Evolutionary conservation across 2,888 invertebrate genomes (phyloP), one percentile per base, ranked within the genome.

Genomic region (Boloria selene): DNA sequence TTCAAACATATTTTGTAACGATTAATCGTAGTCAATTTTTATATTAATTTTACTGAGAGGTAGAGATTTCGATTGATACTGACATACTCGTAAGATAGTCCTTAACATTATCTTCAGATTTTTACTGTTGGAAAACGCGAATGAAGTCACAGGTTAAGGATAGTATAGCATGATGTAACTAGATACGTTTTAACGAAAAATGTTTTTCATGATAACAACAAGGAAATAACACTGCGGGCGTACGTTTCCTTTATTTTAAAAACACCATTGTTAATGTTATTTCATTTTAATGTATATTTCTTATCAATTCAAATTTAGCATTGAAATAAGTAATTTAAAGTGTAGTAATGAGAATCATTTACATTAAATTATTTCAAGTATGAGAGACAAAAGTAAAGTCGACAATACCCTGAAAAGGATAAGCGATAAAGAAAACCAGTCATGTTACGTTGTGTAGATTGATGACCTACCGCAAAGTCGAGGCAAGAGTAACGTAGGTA

Each of bases 391-490:
- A 38, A 13, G 31, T 16, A 18, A 61, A 31, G 13, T 50, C 18
- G n/a, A 64, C 68, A 67, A 67, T 65, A 70, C 49, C 60, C 61
- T 68, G 68, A 72, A 69, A 65, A 64, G 65, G 68, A 69, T 65
- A 63, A 63, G 67, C 53, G 66, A 68, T 69, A 69, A 68, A 74
- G 72, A 75, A 75, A 75, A 81, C 76, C 74, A 75, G 71, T 75
- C 76, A 75, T 75, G 75, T 77, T 79, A 76, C 73, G 75, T 68
- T 67, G 71, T 72, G 78, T 79, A 83, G 79, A 84, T 79, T 79
- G 79, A 80, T 81, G 82, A 82, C 83, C 81, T 81, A 81, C 82
- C 80, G 78, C 82, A 78, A 79, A 83, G 80, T 77, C 76, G 77
- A 78, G 76, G 74, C 73, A 76, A 81, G 80, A 81, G 80, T 77